Conservation (phyloP, 2,113 vertebrate species). For the Phyllopteryx taeniolatus region DNA sequence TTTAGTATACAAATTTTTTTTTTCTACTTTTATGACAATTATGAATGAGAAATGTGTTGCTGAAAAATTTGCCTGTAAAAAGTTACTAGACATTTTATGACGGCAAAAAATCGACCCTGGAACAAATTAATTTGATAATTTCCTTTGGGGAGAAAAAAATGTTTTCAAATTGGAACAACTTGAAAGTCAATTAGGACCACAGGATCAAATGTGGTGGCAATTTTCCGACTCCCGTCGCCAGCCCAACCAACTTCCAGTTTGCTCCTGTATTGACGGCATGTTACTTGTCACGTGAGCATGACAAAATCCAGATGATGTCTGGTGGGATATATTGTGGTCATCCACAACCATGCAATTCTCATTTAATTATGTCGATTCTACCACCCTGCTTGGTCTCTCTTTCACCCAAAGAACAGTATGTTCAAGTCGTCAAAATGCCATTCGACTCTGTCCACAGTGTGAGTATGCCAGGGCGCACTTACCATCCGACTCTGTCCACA, state of each 20-base stretch:
- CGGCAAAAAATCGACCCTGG: not conserved
- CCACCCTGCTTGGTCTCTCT: not conserved
- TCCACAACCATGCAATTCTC: not conserved
- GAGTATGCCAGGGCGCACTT: conserved; percentile 37
- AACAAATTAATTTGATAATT: not conserved
- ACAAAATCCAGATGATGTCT: conserved; percentile 1
- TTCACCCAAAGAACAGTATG: not conserved
- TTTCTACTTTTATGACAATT: too few relatives aligned
- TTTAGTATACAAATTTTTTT: too few relatives aligned
- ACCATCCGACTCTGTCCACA: conserved; percentile 17
- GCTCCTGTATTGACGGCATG: not conserved
- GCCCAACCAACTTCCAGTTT: not conserved
- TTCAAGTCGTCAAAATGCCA: too few relatives aligned
- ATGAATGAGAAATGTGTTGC: too few relatives aligned
- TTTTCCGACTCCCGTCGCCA: not conserved
- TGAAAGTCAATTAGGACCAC: not conserved
- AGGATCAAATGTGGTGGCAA: not conserved
- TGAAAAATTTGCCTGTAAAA: too few relatives aligned
- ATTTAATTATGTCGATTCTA: not conserved
- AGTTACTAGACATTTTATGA: not conserved
- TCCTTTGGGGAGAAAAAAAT: not conserved
- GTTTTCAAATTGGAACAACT: not conserved
- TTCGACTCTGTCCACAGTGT: not conserved
- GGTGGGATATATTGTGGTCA: not conserved
- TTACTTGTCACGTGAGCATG: not conserved